Percentiles rank a stretch among this genome's conserved stretches.
Evolutionary conservation across 1,140 invertebrate species (phyloP).

Genomic region (Gonioctena quinquepunctata): DNA sequence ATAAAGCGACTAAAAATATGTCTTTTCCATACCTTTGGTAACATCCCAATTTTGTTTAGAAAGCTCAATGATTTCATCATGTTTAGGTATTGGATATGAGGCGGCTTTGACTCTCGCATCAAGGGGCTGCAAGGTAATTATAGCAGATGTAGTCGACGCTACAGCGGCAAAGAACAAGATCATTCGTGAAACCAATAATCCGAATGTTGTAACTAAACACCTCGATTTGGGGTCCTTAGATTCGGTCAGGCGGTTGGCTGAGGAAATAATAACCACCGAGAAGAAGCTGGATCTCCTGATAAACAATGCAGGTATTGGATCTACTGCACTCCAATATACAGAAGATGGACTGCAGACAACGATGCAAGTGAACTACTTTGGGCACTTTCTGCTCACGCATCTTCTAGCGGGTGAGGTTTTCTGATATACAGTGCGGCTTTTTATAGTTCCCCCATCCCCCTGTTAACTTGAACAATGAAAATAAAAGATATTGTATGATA

Average conservation of each 20-base stretch:
- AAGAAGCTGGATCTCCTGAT: constrained; percentile 59
- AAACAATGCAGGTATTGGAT: constrained; percentile 60
- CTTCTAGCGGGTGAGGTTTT: constrained; percentile 64
- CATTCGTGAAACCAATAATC: constrained; percentile 37
- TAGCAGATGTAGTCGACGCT: constrained; percentile 81
- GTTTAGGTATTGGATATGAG: constrained; percentile 84
- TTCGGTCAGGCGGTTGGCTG: constrained; percentile 45
- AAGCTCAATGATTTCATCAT: too few species aligned
- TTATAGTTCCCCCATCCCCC: too few species aligned
- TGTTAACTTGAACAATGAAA: too few species aligned
- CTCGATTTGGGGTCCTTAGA: constrained; percentile 44
- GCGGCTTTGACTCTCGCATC: constrained; percentile 78
- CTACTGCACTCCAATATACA: constrained; percentile 52
- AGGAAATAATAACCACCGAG: constrained; percentile 45
- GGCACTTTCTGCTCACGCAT: constrained; percentile 69
- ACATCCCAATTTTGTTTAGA: too few species aligned
- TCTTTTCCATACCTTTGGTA: too few species aligned
- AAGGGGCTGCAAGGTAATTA: constrained; percentile 78
- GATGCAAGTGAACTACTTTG: constrained; percentile 68
- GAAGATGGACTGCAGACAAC: constrained; percentile 64
- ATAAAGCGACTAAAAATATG: too few species aligned
- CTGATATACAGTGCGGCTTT: too few species aligned
- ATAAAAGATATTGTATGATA: too few species aligned
- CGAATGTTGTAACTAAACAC: constrained; percentile 50
- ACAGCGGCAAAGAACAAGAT: constrained; percentile 57